These are phyloP conservation scores for Aplysina aerophoba DNA, from an alignment of 37 sponge, comb jelly and placozoan genomes.

Conservation along the genomic window DNA sequence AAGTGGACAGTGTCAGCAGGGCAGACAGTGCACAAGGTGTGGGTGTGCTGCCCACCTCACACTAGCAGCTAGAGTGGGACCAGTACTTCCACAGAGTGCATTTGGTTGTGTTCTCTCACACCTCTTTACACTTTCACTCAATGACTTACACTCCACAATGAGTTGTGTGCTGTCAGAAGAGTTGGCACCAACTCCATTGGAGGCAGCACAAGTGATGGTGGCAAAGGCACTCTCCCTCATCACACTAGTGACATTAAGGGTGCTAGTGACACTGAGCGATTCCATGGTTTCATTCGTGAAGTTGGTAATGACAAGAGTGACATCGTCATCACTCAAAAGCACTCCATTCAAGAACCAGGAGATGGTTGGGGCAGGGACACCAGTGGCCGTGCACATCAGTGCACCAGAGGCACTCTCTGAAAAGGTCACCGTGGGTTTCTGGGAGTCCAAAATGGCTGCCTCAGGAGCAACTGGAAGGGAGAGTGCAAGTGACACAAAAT, in stretches of 20 bases:
- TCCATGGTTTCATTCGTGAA: no score
- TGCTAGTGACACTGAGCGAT: conserved; percentile 21
- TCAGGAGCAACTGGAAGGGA: no score
- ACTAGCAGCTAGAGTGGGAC: no score
- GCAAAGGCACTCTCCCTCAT: conserved; percentile 44
- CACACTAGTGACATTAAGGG: conserved; percentile 37
- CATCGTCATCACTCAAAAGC: neutral
- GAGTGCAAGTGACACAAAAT: no score
- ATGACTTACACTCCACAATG: neutral
- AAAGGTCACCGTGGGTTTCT: neutral
- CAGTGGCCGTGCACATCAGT: conserved; percentile 60
- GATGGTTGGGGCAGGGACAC: conserved; percentile 67
- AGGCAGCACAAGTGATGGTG: conserved; percentile 44
- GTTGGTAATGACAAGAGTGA: no score
- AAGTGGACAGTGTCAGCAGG: no score
- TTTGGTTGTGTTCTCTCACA: no score
- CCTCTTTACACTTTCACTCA: no score
- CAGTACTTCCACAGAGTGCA: no score
- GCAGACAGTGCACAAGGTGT: no score
- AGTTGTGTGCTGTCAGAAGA: neutral
- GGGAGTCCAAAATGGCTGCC: no score
- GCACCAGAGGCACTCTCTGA: conserved; percentile 38
- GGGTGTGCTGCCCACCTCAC: no score
- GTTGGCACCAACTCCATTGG: conserved; percentile 1
- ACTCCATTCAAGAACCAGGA: conserved; percentile 41